Evolutionary conservation across 2,113 vertebrate genomes (phyloP), one percentile per base, ranked within the genome.

Genomic region (Abramis brama): DNA sequence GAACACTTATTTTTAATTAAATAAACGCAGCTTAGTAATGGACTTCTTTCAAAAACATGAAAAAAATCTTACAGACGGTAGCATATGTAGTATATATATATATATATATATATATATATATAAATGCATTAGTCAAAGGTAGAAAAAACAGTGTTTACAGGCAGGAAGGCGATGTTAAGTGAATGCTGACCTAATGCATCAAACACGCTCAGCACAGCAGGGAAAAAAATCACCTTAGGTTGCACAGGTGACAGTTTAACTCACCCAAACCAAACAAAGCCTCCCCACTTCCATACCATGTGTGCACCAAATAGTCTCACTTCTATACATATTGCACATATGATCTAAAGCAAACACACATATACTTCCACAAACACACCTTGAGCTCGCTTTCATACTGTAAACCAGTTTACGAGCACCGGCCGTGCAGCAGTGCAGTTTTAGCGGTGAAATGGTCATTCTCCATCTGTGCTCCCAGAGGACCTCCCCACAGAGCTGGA

Each of bases 391-490:
- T 57, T 84, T 82, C 84, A 86, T 71, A 89, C 87, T 75, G 55
- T 60, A 87, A 47, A 80, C 30, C 75, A 36, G 89, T 86, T 90
- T 89, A 88, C 86, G 55, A 86, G 71, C 79, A 83, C 23, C 30
- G 25, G 45, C 75, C 23, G 33, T 2, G 71, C 47, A 76, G 62
- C 83, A 82, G 77, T 64, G 60, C 21, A 79, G 59, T 47, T 70
- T 68, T 36, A 62, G 83, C 27, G 82, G 64, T 88, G 84, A 82
- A 86, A 85, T 70, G 64, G 82, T 86, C 86, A 82, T 39, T 80
- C 85, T 85, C 84, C 88, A 89, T 87, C 90, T 84, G 85, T 47
- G 84, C 47, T 88, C 90, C 88, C 81, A 7, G 9, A 78, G 75
- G 86, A 88, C 82, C 52, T 60, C 19, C 27, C 60, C 52, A 86